These are phyloP conservation scores for Pachypeltis micranthus DNA, from an alignment of 1,140 invertebrate species.

Conservation along the genomic window DNA sequence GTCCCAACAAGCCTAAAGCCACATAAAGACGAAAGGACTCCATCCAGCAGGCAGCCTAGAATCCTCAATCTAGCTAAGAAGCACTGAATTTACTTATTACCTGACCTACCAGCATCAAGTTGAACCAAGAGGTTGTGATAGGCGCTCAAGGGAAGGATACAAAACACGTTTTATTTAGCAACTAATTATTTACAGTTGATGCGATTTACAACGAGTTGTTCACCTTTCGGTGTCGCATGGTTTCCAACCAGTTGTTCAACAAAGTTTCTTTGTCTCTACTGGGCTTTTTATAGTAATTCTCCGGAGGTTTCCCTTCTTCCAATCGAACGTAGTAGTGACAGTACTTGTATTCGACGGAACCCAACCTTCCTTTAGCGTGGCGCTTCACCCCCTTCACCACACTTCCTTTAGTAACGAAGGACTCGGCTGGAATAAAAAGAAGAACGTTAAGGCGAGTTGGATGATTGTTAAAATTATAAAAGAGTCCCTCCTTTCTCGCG, in stretches of 20 bases:
- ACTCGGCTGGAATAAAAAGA: slow-evolving; percentile 59
- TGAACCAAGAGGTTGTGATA: no score
- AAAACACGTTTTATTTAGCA: no score
- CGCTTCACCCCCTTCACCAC: slow-evolving; percentile 70
- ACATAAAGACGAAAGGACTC: no score
- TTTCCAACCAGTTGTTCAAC: slow-evolving; percentile 57
- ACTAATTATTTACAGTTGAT: no score
- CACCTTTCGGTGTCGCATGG: slow-evolving; percentile 58
- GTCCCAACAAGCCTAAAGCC: no score
- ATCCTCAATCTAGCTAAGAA: no score
- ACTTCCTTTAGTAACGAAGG: slow-evolving; percentile 60
- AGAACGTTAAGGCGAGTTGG: background rate
- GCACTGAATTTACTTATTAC: no score
- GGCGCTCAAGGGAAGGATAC: no score
- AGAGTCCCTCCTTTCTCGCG: no score
- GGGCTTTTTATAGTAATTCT: slow-evolving; percentile 55
- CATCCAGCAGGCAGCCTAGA: no score
- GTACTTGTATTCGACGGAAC: slow-evolving; percentile 64
- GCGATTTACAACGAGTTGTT: slow-evolving; percentile 50
- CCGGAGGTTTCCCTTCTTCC: slow-evolving; percentile 85
- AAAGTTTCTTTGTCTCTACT: slow-evolving; percentile 56
- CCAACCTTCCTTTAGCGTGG: slow-evolving; percentile 59
- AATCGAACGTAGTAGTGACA: slow-evolving; percentile 79
- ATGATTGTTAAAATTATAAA: no score
- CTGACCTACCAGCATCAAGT: no score